These are phyloP conservation scores for Syrista parreyssii DNA, from an alignment of 2,888 invertebrate genomes.

Conservation along the genomic window DNA sequence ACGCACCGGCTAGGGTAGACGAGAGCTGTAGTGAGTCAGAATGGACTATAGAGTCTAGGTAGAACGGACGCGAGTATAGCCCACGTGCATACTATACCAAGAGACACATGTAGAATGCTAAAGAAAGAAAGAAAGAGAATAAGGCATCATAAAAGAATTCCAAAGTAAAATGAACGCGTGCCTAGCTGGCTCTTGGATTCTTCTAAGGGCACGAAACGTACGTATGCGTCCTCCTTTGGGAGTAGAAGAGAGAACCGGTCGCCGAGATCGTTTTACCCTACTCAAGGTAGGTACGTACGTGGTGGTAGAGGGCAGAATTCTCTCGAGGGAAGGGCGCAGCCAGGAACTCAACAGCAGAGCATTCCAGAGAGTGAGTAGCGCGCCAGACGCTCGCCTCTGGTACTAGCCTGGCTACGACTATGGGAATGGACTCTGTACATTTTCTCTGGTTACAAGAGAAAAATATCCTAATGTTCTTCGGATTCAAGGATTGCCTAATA, in stretches of 20 bases:
- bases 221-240: neutral
- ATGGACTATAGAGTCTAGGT: neutral
- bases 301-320: neutral
- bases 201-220: too few species aligned
- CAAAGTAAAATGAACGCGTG: neutral
- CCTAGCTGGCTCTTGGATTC: neutral
- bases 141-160: neutral
- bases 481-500: neutral
- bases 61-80: neutral
- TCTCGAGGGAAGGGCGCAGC: neutral
- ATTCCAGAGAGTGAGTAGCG: neutral
- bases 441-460: neutral
- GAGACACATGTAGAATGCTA: neutral
- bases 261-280: neutral
- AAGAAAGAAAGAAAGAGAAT: too few species aligned
- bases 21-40: neutral
- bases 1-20: neutral
- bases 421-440: neutral
- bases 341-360: neutral
- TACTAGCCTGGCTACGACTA: neutral
- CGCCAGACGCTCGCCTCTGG: neutral
- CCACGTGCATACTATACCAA: neutral
- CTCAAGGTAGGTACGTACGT: neutral
- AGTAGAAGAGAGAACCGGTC: neutral
- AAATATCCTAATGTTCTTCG: neutral